Evolutionary conservation across 2,888 invertebrate genomes (phyloP).

Genomic region (Campoplex nolae): DNA sequence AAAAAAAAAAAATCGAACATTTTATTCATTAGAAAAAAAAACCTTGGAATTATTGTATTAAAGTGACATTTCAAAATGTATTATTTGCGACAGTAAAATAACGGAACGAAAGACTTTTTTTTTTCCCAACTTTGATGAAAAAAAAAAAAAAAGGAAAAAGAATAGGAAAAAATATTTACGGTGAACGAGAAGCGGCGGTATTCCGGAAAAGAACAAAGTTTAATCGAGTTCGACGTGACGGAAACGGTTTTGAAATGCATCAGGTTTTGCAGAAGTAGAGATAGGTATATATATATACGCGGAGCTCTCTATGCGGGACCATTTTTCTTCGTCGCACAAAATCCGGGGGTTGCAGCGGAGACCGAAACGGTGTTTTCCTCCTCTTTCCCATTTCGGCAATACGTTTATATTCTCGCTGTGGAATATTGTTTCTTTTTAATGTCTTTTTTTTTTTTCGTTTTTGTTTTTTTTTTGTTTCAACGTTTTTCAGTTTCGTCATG

Average conservation of each 20-base stretch:
- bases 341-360: background rate
- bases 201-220: conserved; percentile 55
- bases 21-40: background rate
- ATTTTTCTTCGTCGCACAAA: conserved; percentile 56
- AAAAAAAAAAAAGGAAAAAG: background rate
- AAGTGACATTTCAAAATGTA: conserved; percentile 23
- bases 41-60: conserved; percentile 14
- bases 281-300: background rate
- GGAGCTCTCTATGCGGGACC: conserved; percentile 32
- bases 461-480: conserved; percentile 18
- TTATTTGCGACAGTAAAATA: conserved; percentile 4
- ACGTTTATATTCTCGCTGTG: conserved; percentile 21
- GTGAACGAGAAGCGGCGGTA: background rate
- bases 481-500: conserved; percentile 53
- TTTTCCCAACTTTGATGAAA: background rate
- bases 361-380: background rate
- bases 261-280: conserved; percentile 29
- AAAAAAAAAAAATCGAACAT: background rate
- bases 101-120: conserved; percentile 29
- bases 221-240: conserved; percentile 63
- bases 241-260: conserved; percentile 62
- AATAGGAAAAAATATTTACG: background rate
- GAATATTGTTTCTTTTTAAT: conserved; percentile 49
- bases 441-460: conserved; percentile 38
- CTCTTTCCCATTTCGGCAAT: conserved; percentile 33